Conservation (phyloP, 2,113 vertebrate genomes). For the Xiphophorus maculatus region DNA sequence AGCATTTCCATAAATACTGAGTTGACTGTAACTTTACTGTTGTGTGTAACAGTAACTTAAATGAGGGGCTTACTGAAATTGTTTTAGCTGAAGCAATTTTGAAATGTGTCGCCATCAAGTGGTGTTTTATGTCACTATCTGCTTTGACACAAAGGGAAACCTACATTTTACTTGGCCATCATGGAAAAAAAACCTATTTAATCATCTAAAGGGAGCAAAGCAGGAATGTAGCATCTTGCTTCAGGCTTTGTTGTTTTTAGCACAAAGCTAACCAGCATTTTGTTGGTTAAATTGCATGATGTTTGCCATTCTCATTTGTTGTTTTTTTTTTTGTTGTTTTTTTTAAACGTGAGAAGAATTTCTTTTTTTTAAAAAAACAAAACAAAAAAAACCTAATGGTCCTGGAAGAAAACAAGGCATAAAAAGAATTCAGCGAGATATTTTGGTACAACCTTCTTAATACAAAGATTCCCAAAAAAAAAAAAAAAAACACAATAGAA, state of each 20-base stretch:
- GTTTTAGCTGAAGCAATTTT: neutral
- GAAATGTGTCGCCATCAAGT: neutral
- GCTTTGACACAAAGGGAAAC: neutral
- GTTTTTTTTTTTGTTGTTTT: neutral
- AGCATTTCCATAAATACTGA: neutral
- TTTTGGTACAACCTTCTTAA: conserved; percentile 1
- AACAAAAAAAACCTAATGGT: neutral
- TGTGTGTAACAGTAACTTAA: conserved; percentile 22
- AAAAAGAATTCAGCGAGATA: neutral
- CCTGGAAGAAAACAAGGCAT: neutral
- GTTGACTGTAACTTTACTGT: neutral
- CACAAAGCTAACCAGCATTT: neutral
- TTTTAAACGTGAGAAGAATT: neutral
- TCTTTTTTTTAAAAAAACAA: neutral
- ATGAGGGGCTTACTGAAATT: neutral
- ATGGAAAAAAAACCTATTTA: neutral
- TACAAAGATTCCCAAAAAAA: neutral
- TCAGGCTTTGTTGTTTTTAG: neutral
- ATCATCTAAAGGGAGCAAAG: neutral
- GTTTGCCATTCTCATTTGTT: neutral
- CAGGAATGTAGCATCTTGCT: neutral
- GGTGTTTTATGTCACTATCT: neutral
- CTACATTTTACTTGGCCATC: neutral
- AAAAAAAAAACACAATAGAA: neutral
- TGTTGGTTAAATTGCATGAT: neutral